Base-by-base conservation (phyloP, 1,140 invertebrate species). In the Lordiphosa stackelbergi region DNA sequence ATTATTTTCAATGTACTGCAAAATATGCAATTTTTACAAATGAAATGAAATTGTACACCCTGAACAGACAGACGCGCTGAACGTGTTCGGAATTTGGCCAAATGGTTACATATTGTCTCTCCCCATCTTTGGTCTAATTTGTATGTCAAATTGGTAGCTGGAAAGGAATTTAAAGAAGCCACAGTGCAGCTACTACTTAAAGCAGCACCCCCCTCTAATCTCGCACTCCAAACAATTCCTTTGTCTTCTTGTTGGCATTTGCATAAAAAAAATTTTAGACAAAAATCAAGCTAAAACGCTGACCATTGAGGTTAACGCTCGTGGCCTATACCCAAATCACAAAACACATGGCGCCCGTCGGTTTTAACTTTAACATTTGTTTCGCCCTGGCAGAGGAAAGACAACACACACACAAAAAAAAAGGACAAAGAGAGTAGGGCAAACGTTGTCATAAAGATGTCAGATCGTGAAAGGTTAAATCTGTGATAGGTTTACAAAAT, bases 381-480 rank as follows among this genome's bases (percentile, higher is more conserved):
- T 31, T 31, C 7, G 7, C 7, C 22, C 22, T 5, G 22, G 22
- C 22, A 24, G 22, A 1, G 51, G 22, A 42, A 9, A 16, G 16
- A 35, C 10, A 40, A 10, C 4, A n/a, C n/a, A 19, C 28, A 48
- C 12, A 56, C 46, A 34, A 42, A 42, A 8, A 38, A 46, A 11
- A 47, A 19, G 22, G 38, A 8, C n/a, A 40, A 35, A 22, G 6
- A 46, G 16, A 53, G 19, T 16, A 13, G 36, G 35, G 28, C 12
- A 54, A 16, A 40, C 45, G 43, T 71, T 83, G 63, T 69, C 77
- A 75, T 81, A 81, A 75, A 75, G 59, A 79, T 81, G 75, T 75
- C 75, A 81, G 56, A 69, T 64, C 52, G 61, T 46, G 51, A 55
- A 55, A 56, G 28, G 34, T 53, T 31, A 66, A 66, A 54, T 59